These are phyloP conservation scores for Pteropus rufus DNA, from an alignment of 2,797 vertebrate genomes.

Conservation along the genomic window DNA sequence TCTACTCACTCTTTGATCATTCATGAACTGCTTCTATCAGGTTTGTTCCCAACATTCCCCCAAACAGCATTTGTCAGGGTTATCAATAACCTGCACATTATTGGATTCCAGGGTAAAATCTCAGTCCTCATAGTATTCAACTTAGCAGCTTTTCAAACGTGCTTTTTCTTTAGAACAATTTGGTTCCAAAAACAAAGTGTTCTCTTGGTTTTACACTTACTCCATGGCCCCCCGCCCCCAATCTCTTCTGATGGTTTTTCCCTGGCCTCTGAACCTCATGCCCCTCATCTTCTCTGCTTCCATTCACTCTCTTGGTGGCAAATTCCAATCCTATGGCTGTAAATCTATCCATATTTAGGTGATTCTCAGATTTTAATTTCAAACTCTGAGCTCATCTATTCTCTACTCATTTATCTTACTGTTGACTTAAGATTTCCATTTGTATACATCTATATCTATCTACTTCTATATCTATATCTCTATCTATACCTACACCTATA, in stretches of 20 bases:
- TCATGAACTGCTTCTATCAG: not conserved
- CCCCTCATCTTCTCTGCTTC: not conserved
- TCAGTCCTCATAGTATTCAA: not conserved
- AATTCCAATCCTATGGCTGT: not conserved
- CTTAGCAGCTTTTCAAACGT: not conserved
- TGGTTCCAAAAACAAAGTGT: not conserved
- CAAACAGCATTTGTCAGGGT: not conserved
- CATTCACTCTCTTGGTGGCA: not conserved
- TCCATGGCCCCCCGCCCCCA: not conserved
- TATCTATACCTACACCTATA: not conserved
- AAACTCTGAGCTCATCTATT: not conserved
- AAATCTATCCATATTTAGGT: not conserved
- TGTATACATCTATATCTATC: not conserved
- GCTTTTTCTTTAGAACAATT: not conserved
- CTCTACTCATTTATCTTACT: not conserved
- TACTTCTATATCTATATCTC: not conserved
- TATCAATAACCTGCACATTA: not conserved
- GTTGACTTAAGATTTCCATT: not conserved
- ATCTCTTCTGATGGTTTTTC: not conserved
- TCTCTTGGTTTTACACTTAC: not conserved
- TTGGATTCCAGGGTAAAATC: not conserved
- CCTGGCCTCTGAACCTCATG: not conserved
- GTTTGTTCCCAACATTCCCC: not conserved
- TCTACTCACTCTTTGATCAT: not conserved
- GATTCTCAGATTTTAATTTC: not conserved